Evolutionary conservation across 1,140 invertebrate species (phyloP).

Genomic region (Drosophila navojoa): DNA sequence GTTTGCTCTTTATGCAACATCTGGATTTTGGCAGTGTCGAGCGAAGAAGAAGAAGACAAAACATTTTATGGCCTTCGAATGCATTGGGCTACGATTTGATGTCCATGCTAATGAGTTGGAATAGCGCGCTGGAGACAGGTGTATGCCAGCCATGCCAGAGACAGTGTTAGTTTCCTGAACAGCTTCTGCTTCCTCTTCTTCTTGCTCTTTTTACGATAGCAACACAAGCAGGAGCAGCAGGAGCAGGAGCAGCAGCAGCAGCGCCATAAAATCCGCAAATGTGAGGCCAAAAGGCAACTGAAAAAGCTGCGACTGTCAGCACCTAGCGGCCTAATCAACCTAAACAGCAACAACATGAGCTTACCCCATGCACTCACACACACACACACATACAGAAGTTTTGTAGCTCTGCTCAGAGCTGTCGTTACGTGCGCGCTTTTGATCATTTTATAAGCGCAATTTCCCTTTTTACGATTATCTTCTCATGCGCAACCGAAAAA

Average conservation of each 20-base stretch:
- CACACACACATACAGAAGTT: slow-evolving; percentile 12
- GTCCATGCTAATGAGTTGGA: slow-evolving; percentile 43
- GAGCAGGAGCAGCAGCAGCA: no score
- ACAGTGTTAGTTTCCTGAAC: background rate
- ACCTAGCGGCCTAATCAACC: slow-evolving; percentile 59
- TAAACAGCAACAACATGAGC: slow-evolving; percentile 25
- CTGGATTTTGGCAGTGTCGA: background rate
- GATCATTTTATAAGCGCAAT: slow-evolving; percentile 72
- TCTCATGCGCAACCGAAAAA: slow-evolving; percentile 53
- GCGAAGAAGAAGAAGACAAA: background rate
- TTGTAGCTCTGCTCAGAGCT: slow-evolving; percentile 21
- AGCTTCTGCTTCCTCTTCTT: no score
- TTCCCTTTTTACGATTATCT: slow-evolving; percentile 74
- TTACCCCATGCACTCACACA: slow-evolving; percentile 16
- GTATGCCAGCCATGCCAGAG: background rate
- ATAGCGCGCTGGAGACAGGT: slow-evolving; percentile 13
- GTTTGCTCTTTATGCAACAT: no score
- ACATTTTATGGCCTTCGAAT: slow-evolving; percentile 13
- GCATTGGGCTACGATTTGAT: slow-evolving; percentile 11
- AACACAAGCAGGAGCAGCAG: slow-evolving; percentile 6
- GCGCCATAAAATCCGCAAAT: slow-evolving; percentile 33
- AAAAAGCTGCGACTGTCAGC: slow-evolving; percentile 61
- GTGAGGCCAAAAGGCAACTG: slow-evolving; percentile 10
- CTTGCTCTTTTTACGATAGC: slow-evolving; percentile 13
- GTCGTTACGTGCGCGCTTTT: slow-evolving; percentile 46